A percentile compares a stretch with the other conserved stretches of the same genome.
Conservation (phyloP, 2,888 invertebrate genomes). For the Agonopterix heracliana region DNA sequence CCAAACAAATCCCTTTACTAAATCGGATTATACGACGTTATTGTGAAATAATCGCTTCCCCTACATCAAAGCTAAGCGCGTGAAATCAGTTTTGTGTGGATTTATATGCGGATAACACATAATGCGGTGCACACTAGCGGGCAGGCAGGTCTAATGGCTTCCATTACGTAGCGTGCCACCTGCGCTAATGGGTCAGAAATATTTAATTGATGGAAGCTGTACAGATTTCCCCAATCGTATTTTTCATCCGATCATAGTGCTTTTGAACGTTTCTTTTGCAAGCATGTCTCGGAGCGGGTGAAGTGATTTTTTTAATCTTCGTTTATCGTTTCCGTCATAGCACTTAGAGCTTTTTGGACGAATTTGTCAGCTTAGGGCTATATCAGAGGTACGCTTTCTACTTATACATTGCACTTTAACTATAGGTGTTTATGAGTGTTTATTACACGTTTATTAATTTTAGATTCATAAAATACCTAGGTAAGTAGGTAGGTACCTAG, state of each 20-base stretch:
- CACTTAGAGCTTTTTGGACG: background rate
- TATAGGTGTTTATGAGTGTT: no score
- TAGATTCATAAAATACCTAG: no score
- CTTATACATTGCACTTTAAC: no score
- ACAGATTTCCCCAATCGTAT: slow-evolving; percentile 51
- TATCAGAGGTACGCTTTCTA: no score
- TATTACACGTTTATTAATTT: no score
- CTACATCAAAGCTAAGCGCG: slow-evolving; percentile 8
- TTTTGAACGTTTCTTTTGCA: slow-evolving; percentile 19
- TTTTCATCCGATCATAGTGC: slow-evolving; percentile 49
- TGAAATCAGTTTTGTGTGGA: slow-evolving; percentile 33
- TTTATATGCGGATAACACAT: slow-evolving; percentile 42
- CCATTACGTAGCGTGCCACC: slow-evolving; percentile 67
- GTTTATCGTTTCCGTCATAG: background rate
- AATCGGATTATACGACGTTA: no score
- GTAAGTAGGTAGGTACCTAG: no score
- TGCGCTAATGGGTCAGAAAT: slow-evolving; percentile 70
- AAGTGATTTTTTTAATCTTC: background rate
- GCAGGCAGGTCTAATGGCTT: slow-evolving; percentile 57
- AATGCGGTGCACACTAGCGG: slow-evolving; percentile 35
- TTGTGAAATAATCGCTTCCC: no score
- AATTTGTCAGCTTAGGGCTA: background rate
- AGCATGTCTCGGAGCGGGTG: background rate
- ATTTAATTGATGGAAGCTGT: slow-evolving; percentile 66
- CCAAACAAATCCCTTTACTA: no score